These are phyloP conservation scores for Fissipunctia ypsillon DNA, from an alignment of 2,888 invertebrate species.

Conservation along the genomic window DNA sequence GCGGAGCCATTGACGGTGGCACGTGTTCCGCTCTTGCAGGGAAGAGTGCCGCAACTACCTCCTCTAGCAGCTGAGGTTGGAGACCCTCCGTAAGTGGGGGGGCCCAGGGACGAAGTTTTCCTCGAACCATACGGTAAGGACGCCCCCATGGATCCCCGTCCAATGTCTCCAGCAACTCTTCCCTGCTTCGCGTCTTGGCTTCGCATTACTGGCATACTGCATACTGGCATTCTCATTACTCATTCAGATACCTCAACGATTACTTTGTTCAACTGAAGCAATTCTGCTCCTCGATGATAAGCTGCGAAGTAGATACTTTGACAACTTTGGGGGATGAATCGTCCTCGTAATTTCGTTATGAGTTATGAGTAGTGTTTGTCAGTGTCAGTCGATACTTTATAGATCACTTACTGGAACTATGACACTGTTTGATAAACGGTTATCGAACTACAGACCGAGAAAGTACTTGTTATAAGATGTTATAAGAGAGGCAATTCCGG, in stretches of 20 bases:
- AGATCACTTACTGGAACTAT: slow-evolving; percentile 48
- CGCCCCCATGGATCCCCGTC: too few relatives aligned
- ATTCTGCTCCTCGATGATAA: slow-evolving; percentile 78
- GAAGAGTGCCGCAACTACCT: too few relatives aligned
- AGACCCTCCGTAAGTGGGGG: too few relatives aligned
- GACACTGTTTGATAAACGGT: slow-evolving; percentile 50
- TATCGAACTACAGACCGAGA: slow-evolving; percentile 8
- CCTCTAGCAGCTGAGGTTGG: too few relatives aligned
- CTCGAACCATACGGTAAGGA: too few relatives aligned
- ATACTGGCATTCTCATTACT: slow-evolving; percentile 79
- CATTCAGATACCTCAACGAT: slow-evolving; percentile 80
- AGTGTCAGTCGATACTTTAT: slow-evolving; percentile 60
- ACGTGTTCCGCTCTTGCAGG: too few relatives aligned
- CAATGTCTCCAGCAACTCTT: too few relatives aligned
- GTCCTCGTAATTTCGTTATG: slow-evolving; percentile 78
- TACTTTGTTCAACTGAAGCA: slow-evolving; percentile 81
- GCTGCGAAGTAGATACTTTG: slow-evolving; percentile 74
- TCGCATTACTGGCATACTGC: too few relatives aligned
- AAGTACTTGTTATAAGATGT: slow-evolving; percentile 24
- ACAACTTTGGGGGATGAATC: slow-evolving; percentile 78
- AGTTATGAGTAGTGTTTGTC: slow-evolving; percentile 74
- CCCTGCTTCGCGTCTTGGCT: too few relatives aligned
- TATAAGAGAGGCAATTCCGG: too few relatives aligned
- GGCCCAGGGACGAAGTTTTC: too few relatives aligned
- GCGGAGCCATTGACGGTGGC: too few relatives aligned